Evolutionary conservation across 2,888 invertebrate genomes (phyloP).

Genomic region (Drosophila aldrichi): DNA sequence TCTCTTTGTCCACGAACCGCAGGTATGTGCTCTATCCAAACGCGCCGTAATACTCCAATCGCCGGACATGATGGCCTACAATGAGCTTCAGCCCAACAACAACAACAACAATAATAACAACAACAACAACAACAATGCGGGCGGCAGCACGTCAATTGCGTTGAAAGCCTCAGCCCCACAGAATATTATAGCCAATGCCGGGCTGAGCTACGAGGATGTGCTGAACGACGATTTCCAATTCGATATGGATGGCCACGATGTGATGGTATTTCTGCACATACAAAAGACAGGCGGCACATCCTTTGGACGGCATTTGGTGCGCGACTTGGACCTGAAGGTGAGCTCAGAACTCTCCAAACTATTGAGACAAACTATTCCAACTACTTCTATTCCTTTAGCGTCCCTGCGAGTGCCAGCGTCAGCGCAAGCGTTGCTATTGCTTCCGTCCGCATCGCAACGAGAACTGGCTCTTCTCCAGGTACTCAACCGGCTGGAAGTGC

Average conservation of each 20-base stretch:
- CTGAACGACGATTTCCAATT: slow-evolving; percentile 94
- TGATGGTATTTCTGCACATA: slow-evolving; percentile 99
- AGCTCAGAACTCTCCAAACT: slow-evolving; percentile 8
- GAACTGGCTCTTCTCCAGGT: slow-evolving; percentile 98
- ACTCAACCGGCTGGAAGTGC: slow-evolving; percentile 99
- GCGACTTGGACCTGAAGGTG: slow-evolving; percentile 93
- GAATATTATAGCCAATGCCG: slow-evolving; percentile 85
- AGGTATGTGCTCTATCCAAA: slow-evolving; percentile 91
- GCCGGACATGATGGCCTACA: slow-evolving; percentile 85
- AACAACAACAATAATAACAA: slow-evolving; percentile 54
- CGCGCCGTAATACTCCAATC: slow-evolving; percentile 87
- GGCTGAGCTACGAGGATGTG: slow-evolving; percentile 94
- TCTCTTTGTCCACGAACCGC: slow-evolving; percentile 54
- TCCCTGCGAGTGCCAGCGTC: slow-evolving; percentile 96
- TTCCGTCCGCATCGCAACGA: slow-evolving; percentile 96
- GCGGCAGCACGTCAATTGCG: slow-evolving; percentile 66
- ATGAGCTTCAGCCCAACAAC: slow-evolving; percentile 76
- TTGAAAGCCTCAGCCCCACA: slow-evolving; percentile 81
- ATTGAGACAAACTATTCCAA: background rate
- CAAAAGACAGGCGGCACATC: slow-evolving; percentile 99
- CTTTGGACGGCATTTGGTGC: slow-evolving; percentile 98
- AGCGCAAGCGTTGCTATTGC: slow-evolving; percentile 95
- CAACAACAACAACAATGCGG: slow-evolving; percentile 43
- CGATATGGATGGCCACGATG: slow-evolving; percentile 96
- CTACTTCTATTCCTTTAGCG: slow-evolving; percentile 86